Evolutionary conservation across 2,797 vertebrate genomes (phyloP).

Genomic region (Echeneis naucrates): DNA sequence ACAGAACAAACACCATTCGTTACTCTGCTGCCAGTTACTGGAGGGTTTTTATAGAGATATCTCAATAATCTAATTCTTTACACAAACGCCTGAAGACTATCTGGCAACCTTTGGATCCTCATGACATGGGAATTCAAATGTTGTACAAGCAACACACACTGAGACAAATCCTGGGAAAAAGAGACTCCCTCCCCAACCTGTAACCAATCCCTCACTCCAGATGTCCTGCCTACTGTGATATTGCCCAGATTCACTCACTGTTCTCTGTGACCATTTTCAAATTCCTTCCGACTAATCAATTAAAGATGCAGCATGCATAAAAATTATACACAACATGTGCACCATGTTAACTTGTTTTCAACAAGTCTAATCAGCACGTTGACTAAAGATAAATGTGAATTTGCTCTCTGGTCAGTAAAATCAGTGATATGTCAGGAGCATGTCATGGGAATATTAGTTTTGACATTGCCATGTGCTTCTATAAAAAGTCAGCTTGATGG

Average conservation of each 20-base stretch:
- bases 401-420: neutral
- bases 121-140: too few relatives aligned
- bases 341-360: slow-evolving; percentile 18
- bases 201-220: slow-evolving; percentile 11
- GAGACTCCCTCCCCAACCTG: neutral
- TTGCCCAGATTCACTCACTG: neutral
- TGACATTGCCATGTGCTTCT: too few relatives aligned
- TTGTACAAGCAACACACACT: neutral
- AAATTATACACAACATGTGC: slow-evolving; percentile 16
- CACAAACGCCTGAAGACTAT: too few relatives aligned
- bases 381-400: slow-evolving; percentile 1
- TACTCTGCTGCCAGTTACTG: too few relatives aligned
- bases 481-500: neutral
- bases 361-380: neutral
- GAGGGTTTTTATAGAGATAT: too few relatives aligned
- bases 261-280: slow-evolving; percentile 10
- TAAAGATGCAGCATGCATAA: slow-evolving; percentile 13
- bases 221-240: slow-evolving; percentile 31
- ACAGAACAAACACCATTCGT: too few relatives aligned
- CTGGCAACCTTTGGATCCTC: too few relatives aligned
- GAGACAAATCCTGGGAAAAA: neutral
- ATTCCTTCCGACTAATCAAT: slow-evolving; percentile 12
- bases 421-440: neutral
- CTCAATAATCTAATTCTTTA: too few relatives aligned
- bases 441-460: neutral